Evolutionary conservation across 2,888 invertebrate species (phyloP).

Genomic region (Sinelater perroti): DNA sequence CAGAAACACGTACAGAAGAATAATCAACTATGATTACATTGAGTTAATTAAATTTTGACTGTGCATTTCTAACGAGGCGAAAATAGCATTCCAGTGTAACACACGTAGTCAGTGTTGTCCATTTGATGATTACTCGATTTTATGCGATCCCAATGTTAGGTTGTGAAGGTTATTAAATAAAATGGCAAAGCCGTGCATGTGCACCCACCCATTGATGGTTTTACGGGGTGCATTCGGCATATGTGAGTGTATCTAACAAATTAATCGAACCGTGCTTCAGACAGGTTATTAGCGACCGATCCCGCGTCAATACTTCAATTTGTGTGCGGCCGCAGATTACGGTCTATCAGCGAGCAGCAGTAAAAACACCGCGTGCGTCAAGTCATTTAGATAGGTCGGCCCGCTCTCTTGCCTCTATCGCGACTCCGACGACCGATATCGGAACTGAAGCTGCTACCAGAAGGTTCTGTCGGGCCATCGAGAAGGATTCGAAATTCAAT

Average conservation of each 20-base stretch:
- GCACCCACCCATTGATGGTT: too few relatives aligned
- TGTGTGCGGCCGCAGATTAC: conserved; percentile 13
- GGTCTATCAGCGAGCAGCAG: conserved; percentile 11
- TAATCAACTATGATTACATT: too few relatives aligned
- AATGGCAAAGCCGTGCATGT: too few relatives aligned
- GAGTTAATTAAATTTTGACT: too few relatives aligned
- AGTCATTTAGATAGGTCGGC: conserved; percentile 18
- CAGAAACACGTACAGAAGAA: too few relatives aligned
- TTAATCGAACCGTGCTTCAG: conserved; percentile 18
- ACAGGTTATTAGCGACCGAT: conserved; percentile 25
- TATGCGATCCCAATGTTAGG: too few relatives aligned
- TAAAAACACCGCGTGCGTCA: conserved; percentile 18
- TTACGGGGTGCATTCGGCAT: not conserved
- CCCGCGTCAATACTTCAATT: conserved; percentile 11
- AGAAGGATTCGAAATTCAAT: conserved; percentile 1
- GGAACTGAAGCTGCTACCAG: conserved; percentile 9
- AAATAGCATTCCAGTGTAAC: too few relatives aligned
- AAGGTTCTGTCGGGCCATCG: conserved; percentile 9
- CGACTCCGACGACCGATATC: conserved; percentile 15
- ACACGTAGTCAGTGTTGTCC: too few relatives aligned
- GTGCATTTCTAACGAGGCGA: too few relatives aligned
- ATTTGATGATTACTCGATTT: too few relatives aligned
- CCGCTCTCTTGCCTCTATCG: conserved; percentile 17
- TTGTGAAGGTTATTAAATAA: too few relatives aligned
- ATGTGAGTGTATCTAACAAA: conserved; percentile 12